Evolutionary conservation across 2,113 vertebrate species (phyloP), one percentile per base, ranked within the genome.

Genomic region (Sarotherodon lohbergeri): DNA sequence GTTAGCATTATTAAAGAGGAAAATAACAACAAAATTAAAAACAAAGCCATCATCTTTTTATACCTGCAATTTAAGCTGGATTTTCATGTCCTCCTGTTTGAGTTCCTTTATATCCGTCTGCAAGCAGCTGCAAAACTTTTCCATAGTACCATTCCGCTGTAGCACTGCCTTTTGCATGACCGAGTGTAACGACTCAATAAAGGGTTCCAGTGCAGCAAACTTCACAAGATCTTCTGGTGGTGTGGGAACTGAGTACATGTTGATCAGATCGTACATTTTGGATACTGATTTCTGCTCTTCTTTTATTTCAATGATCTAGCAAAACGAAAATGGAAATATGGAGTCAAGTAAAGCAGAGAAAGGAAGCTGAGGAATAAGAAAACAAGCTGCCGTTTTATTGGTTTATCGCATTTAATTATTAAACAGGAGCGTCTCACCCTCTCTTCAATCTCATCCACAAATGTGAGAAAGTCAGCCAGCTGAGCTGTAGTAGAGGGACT

Each of bases 181-280:
- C 91, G 8, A 91, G 90, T 14, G 32, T 85, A 98, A 91, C 1
- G 94, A 90, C 39, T 63, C 27, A 14, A 97, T 92, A 34, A 96
- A 95, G 1, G 96, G 83, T 56, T 95, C 94, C 92, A 98, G 94
- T 12, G 96, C 97, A 9, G 95, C 92, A 41, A 97, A 98, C 36
- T 96, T 92, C 4, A 95, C 96, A 22, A 97, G 92, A 93, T 98
- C 98, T 76, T 98, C 97, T 5, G 97, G 96, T 7, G 97, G 96
- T 1, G 96, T 94, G 16, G 96, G 95, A 13, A 98, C 91, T 4
- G 93, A 91, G 80, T 97, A 97, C 1, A 82, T 93, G 4, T 96
- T 96, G 50, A 98, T 98, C 82, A 98, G 93, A 36, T 94, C 93
- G 91, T 98, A 97, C 97, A 98, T 97, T 83, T 97, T 91, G 78